These are phyloP conservation scores for Cydia strobilella DNA, from an alignment of 1,140 invertebrate species.

Conservation along the genomic window DNA sequence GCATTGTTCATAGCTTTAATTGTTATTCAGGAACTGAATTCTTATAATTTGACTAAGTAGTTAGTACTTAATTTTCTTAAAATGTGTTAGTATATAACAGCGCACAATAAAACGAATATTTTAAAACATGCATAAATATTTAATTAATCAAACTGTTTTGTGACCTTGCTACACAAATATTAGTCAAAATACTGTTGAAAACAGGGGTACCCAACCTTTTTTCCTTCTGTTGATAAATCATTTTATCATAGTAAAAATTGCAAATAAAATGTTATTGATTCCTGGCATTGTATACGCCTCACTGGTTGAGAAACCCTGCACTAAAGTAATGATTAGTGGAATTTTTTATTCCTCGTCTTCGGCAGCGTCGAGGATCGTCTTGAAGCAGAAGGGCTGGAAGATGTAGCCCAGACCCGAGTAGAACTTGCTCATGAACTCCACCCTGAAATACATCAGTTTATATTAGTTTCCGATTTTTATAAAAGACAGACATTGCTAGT, in stretches of 20 bases:
- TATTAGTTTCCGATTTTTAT: background rate
- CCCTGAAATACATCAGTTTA: constrained; percentile 71
- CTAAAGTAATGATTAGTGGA: background rate
- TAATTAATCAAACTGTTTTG: constrained; percentile 57
- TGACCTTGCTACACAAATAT: constrained; percentile 47
- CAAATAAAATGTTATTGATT: constrained; percentile 37
- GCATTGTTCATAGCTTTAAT: background rate
- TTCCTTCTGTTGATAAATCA: background rate
- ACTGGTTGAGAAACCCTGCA: background rate
- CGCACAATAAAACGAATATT: constrained; percentile 15
- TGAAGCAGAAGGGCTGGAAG: constrained; percentile 97
- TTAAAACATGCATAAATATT: constrained; percentile 58
- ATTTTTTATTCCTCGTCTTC: constrained; percentile 64
- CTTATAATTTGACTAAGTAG: background rate
- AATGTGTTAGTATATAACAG: constrained; percentile 38
- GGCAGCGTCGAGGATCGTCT: constrained; percentile 86
- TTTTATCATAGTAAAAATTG: constrained; percentile 33
- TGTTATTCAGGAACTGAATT: background rate
- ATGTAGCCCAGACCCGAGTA: constrained; percentile 93
- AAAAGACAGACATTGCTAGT: no score
- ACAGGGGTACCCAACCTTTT: background rate
- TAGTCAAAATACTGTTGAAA: constrained; percentile 55
- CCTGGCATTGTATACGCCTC: background rate
- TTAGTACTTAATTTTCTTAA: background rate
- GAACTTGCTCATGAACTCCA: constrained; percentile 95